Evolutionary conservation across 2,888 invertebrate genomes (phyloP).

Genomic region (Aquatica leii): DNA sequence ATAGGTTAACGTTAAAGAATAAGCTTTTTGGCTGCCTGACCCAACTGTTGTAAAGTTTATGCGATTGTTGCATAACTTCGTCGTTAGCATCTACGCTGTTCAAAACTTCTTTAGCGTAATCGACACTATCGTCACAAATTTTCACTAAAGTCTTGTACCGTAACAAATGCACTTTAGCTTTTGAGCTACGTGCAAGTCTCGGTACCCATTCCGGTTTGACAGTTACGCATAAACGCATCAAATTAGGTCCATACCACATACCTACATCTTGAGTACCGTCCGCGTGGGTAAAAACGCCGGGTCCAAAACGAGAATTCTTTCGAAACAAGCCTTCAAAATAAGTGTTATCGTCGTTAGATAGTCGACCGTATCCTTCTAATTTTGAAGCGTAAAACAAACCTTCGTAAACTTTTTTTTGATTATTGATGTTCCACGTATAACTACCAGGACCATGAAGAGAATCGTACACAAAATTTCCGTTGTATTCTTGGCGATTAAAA

Average conservation of each 20-base stretch:
- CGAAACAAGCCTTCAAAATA: slow-evolving; percentile 62
- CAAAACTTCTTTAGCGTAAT: slow-evolving; percentile 45
- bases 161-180: slow-evolving; percentile 51
- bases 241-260: slow-evolving; percentile 63
- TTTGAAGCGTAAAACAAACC: slow-evolving; percentile 64
- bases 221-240: slow-evolving; percentile 58
- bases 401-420: slow-evolving; percentile 59
- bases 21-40: slow-evolving; percentile 50
- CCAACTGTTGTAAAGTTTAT: slow-evolving; percentile 47
- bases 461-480: slow-evolving; percentile 60
- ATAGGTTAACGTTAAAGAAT: slow-evolving; percentile 52
- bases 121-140: slow-evolving; percentile 37
- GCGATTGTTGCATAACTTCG: slow-evolving; percentile 37
- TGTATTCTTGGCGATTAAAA: slow-evolving; percentile 58
- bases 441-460: slow-evolving; percentile 64
- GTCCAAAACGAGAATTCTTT: slow-evolving; percentile 65
- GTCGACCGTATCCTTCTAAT: slow-evolving; percentile 65
- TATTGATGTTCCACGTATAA: slow-evolving; percentile 57
- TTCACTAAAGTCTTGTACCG: slow-evolving; percentile 52
- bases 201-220: slow-evolving; percentile 48
- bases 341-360: slow-evolving; percentile 63
- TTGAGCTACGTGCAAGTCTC: slow-evolving; percentile 45
- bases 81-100: slow-evolving; percentile 41
- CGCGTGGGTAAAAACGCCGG: slow-evolving; percentile 63
- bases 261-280: slow-evolving; percentile 64